Evolutionary conservation across 2,888 invertebrate genomes (phyloP), one percentile per base, ranked within the genome.

Genomic region (Ceraclea dissimilis): DNA sequence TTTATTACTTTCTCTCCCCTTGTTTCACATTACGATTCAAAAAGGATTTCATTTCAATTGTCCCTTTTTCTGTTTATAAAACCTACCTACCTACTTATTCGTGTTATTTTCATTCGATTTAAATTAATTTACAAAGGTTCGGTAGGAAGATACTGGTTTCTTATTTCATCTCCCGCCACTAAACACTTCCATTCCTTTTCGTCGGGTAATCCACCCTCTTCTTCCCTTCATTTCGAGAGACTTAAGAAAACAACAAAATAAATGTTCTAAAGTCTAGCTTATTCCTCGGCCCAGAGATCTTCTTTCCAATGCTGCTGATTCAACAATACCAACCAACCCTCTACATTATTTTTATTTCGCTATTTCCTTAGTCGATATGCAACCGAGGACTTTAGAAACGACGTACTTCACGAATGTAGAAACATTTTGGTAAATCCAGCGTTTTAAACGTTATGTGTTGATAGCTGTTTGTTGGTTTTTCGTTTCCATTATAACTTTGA

Each of bases 161-260:
- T 51, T 47, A 33, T 34, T 54, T 52, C 51, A 52, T 57, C 54
- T 54, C 58, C 33, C 58, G 50, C 48, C 31, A 39, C 19, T 26
- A 26, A 13, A 34, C 26, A 17, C 52, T 33, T 47, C 44, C n/a
- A 26, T 19, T 18, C n/a, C 53, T 20, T 43, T 51, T 51, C 34
- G n/a, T 49, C 47, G 20, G 13, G 20, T n/a, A 49, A 46, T 52
- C 33, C 47, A 48, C 34, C 33, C 54, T 39, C 46, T 26, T 49
- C 49, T 49, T 43, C 60, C 57, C 55, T 20, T 46, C 8, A 21
- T 33, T 39, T 43, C 22, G 57, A 54, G 58, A 43, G 57, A 50
- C 47, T 57, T 59, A 59, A 61, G 59, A 61, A 59, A 52, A 61
- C 61, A 61, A 61, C 61, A 61, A 61, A 39, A 61, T 59, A 61